Evolutionary conservation across 37 sponge, comb jelly and placozoan species (phyloP).

Genomic region (Aplysina aerophoba): DNA sequence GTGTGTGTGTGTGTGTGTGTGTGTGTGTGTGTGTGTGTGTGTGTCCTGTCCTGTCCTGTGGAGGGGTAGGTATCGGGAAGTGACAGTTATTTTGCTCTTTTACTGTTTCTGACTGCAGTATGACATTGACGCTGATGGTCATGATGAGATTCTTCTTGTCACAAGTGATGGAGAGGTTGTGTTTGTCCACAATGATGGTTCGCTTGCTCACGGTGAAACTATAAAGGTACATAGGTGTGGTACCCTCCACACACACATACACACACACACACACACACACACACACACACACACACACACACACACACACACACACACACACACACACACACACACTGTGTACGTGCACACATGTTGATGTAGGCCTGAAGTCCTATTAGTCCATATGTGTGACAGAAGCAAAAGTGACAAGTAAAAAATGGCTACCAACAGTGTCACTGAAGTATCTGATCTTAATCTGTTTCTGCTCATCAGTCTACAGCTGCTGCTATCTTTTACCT

Average conservation of each 20-base stretch:
- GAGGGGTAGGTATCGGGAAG: too few relatives aligned
- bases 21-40: too few relatives aligned
- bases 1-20: not conserved
- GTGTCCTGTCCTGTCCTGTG: too few relatives aligned
- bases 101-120: conserved; percentile 41
- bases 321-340: too few relatives aligned
- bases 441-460: too few relatives aligned
- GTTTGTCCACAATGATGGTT: conserved; percentile 58
- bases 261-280: not conserved
- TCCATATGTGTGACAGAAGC: too few relatives aligned
- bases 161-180: conserved; percentile 75
- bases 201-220: conserved; percentile 67
- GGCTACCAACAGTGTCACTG: too few relatives aligned
- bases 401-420: too few relatives aligned
- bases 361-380: too few relatives aligned
- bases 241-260: not conserved
- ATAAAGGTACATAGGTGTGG: conserved; percentile 55
- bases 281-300: conserved; percentile 30
- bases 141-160: conserved; percentile 57
- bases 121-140: conserved; percentile 69
- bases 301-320: conserved; percentile 42
- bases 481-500: too few relatives aligned
- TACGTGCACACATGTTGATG: too few relatives aligned
- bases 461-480: too few relatives aligned
- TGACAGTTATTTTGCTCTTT: not conserved